phyloP scores from a whole-genome alignment of 1,140 invertebrate genomes.

The Sinonovacula constricta region DNA sequence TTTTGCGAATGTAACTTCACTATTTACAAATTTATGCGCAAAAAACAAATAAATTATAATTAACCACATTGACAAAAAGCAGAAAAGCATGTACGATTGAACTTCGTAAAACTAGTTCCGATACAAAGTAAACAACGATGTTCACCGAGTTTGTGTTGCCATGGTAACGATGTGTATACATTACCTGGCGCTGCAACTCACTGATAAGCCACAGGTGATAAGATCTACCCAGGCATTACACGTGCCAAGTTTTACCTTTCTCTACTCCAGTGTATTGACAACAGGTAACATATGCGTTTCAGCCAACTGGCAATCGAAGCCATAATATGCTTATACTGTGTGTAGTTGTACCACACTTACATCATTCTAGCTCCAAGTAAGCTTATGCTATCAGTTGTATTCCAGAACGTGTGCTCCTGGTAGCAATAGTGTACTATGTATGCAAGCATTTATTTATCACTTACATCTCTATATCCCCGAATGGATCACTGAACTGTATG shows the following conservation, averaged over 20 bases:
- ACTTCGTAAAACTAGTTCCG: too few relatives aligned
- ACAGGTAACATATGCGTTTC: not conserved
- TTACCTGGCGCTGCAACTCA: conserved; percentile 17
- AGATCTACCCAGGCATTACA: not conserved
- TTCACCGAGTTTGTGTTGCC: too few relatives aligned
- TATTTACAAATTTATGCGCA: conserved; percentile 2
- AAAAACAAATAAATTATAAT: conserved; percentile 17
- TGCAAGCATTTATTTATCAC: too few relatives aligned
- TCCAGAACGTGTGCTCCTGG: too few relatives aligned
- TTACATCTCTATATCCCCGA: too few relatives aligned
- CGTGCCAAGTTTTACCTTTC: not conserved
- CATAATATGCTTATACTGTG: not conserved
- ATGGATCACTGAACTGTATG: too few relatives aligned
- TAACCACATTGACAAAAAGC: conserved; percentile 21
- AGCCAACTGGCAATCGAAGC: not conserved
- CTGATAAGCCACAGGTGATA: conserved; percentile 31
- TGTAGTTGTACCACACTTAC: not conserved
- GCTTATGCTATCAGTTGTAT: not conserved
- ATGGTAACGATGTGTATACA: conserved; percentile 18
- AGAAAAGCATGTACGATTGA: too few relatives aligned
- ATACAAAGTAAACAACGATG: too few relatives aligned
- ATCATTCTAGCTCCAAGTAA: not conserved
- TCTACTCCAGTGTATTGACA: too few relatives aligned
- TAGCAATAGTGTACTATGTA: too few relatives aligned
- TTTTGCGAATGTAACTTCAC: not conserved